Base-by-base conservation (phyloP, 2,797 vertebrate genomes). In the Limosa lapponica region DNA sequence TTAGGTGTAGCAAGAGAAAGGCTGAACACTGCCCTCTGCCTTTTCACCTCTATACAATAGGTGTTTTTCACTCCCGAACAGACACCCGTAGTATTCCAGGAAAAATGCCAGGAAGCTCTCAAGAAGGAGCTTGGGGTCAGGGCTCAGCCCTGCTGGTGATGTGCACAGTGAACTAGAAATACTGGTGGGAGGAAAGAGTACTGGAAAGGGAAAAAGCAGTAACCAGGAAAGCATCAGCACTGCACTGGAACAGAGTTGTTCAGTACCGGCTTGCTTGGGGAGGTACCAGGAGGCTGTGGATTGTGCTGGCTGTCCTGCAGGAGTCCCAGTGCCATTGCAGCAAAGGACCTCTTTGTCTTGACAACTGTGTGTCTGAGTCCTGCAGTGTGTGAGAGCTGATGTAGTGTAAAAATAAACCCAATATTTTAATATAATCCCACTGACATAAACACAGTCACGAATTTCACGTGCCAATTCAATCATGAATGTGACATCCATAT, bases 1-100 rank as follows among this genome's bases (percentile, higher is more conserved):
- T 55, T 79, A 54, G 78, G 57, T 85, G 64, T 34, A 69, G 74
- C 52, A 84, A 90, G 37, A 73, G 43, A 49, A 80, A 95, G 64
- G 52, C 44, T 86, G 78, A 95, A 87, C 90, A 90, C 48, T 90
- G 94, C 81, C 74, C 92, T 91, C 91, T 92, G 74, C 82, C 89
- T 95, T 96, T 93, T 78, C 75, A 80, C 17, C 59, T 89, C 37
- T 34, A 71, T 74, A 94, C 49, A 87, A 54, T 32, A 71, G 61
- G 55, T 34, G 36, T 73, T 95, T 87, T 70, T 85, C 62, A 85
- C 1, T 4, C 71, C 41, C 41, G 11, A 15, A 44, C 17, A 78
- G 46, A 36, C 19, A 72, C 39, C 19, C 0, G 7, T 13, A 54
- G 43, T 51, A 82, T 25, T 71, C 34, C 79, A 94, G 81, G 74